Conservation (phyloP, 1,140 invertebrate genomes). For the Littorina saxatilis region DNA sequence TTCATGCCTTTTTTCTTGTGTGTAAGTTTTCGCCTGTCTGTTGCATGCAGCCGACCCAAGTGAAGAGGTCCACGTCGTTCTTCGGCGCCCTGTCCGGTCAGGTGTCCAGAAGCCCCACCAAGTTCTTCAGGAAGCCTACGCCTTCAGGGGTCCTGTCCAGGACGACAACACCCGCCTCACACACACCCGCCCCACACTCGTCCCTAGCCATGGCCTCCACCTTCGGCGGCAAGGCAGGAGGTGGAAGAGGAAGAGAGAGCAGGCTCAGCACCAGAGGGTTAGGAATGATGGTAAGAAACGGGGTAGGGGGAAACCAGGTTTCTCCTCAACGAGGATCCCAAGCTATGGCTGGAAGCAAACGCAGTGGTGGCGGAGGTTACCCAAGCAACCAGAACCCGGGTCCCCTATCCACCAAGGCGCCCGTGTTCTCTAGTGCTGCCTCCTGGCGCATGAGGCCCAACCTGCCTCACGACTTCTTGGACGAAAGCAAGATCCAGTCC, state of each 20-base stretch:
- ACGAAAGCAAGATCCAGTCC: constrained; percentile 12
- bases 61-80: background rate
- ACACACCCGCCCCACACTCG: background rate
- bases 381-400: background rate
- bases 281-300: background rate
- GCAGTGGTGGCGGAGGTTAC: background rate
- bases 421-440: background rate
- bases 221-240: background rate
- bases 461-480: background rate
- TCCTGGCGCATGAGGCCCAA: background rate
- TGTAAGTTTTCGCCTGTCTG: background rate
- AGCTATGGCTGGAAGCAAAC: background rate
- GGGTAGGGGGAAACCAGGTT: background rate
- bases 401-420: background rate
- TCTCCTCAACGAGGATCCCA: background rate
- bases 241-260: background rate
- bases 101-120: constrained; percentile 15
- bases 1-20: background rate
- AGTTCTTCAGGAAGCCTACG: constrained; percentile 23
- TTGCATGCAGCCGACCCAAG: background rate
- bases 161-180: background rate
- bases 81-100: constrained; percentile 19
- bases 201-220: background rate
- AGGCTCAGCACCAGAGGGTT: background rate
- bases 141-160: constrained; percentile 3